phyloP scores from a whole-genome alignment of 2,113 vertebrate species.

The Nannospalax galili region DNA sequence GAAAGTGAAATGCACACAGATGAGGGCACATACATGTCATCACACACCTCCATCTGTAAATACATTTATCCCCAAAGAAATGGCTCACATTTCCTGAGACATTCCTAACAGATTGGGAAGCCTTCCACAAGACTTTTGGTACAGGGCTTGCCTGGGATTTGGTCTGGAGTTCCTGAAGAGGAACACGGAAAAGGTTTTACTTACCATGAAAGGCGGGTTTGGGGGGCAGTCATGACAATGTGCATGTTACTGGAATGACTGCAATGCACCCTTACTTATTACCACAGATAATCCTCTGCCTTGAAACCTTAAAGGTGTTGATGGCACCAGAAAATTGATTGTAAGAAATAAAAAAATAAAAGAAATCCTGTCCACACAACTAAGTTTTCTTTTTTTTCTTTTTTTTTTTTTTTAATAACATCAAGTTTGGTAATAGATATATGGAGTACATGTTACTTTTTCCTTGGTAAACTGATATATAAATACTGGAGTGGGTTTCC shows the following conservation, averaged over 20 bases:
- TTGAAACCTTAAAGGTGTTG: conserved; percentile 9
- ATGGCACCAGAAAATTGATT: conserved; percentile 17
- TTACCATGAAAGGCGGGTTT: conserved; percentile 6
- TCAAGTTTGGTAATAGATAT: conserved; percentile 35
- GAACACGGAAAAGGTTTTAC: conserved; percentile 62
- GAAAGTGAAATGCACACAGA: conserved; percentile 52
- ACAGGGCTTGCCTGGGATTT: conserved; percentile 70
- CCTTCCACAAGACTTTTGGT: conserved; percentile 61
- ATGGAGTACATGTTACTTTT: neutral
- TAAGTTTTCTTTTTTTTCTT: conserved; percentile 41
- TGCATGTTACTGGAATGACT: neutral
- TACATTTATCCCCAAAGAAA: conserved; percentile 63
- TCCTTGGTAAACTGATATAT: neutral
- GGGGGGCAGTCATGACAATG: conserved; percentile 3
- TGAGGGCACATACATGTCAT: neutral
- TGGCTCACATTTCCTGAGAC: conserved; percentile 78
- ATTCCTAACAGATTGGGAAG: conserved; percentile 67
- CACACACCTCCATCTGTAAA: conserved; percentile 51
- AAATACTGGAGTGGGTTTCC: conserved; percentile 68
- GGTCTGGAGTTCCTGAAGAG: conserved; percentile 69
- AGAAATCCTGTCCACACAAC: neutral
- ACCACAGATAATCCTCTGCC: neutral
- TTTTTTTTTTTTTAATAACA: too few species aligned
- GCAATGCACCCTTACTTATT: neutral
- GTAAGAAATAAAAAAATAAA: neutral